Percentiles rank a stretch among this genome's conserved stretches.
Conservation (phyloP, 2,888 invertebrate genomes). For the Onthophagus sagittarius region DNA sequence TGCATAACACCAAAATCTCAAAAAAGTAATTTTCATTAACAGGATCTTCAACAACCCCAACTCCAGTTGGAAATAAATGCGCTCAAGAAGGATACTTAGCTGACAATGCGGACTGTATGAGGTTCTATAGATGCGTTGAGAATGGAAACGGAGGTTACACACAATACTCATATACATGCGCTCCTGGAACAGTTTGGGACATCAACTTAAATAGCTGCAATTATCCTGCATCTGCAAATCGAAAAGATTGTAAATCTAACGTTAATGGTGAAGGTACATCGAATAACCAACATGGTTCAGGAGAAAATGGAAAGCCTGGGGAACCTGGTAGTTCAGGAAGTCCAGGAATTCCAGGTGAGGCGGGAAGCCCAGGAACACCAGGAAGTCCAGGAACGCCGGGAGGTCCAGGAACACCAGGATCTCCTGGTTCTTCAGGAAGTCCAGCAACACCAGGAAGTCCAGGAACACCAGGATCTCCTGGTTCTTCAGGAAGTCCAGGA, state of each 20-base stretch:
- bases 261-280: slow-evolving; percentile 47
- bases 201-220: slow-evolving; percentile 66
- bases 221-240: slow-evolving; percentile 55
- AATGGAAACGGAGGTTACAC: slow-evolving; percentile 41
- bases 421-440: slow-evolving; percentile 47
- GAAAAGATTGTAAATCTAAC: slow-evolving; percentile 66
- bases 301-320: slow-evolving; percentile 21
- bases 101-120: slow-evolving; percentile 64
- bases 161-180: slow-evolving; percentile 68
- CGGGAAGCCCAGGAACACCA: slow-evolving; percentile 20
- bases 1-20: not conserved
- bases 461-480: slow-evolving; percentile 22
- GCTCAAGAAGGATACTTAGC: slow-evolving; percentile 66
- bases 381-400: too few relatives aligned
- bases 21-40: not conserved
- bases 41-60: not conserved
- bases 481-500: slow-evolving; percentile 50
- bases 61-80: slow-evolving; percentile 43
- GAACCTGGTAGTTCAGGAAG: slow-evolving; percentile 33
- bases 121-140: slow-evolving; percentile 73
- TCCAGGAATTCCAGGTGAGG: slow-evolving; percentile 25
- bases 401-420: slow-evolving; percentile 20
- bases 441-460: slow-evolving; percentile 17
- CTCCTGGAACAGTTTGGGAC: slow-evolving; percentile 76
- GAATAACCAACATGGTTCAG: too few relatives aligned